A percentile compares a stretch with the other conserved stretches of the same genome.
Evolutionary conservation across 2,113 vertebrate genomes (phyloP).

Genomic region (Megaceryle maxima): DNA sequence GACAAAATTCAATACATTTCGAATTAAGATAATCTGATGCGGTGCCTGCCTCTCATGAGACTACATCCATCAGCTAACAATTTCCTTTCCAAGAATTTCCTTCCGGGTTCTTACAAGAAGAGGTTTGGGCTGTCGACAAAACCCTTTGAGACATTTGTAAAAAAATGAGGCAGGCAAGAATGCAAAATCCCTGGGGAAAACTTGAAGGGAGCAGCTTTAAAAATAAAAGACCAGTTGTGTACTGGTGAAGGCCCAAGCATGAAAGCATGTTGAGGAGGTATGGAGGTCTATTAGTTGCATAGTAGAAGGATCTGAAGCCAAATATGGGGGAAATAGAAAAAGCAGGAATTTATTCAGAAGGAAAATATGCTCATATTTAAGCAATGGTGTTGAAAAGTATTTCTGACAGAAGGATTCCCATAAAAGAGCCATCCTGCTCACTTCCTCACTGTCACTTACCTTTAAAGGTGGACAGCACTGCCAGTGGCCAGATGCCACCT

Average conservation of each 20-base stretch:
- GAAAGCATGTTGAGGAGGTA: not conserved
- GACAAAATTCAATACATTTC: not conserved
- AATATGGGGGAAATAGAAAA: not conserved
- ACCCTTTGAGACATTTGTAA: not conserved
- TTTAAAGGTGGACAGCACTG: not conserved
- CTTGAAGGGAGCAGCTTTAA: not conserved
- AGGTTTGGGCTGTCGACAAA: not conserved
- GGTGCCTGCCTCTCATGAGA: not conserved
- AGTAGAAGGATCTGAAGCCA: not conserved
- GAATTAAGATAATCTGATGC: not conserved
- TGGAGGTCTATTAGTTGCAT: not conserved
- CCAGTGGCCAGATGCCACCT: not conserved
- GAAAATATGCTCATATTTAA: not conserved
- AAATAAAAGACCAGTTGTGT: not conserved
- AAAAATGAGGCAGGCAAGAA: not conserved
- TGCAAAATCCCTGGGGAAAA: not conserved
- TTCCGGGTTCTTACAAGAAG: not conserved
- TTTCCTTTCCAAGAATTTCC: not conserved
- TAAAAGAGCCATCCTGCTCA: not conserved
- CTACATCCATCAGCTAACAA: not conserved
- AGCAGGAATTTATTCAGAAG: not conserved
- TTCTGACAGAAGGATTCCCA: not conserved
- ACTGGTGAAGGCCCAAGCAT: not conserved
- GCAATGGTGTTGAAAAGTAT: not conserved
- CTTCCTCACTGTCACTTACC: not conserved